Conservation (phyloP, 2,888 invertebrate genomes). For the Tetragonisca angustula region DNA sequence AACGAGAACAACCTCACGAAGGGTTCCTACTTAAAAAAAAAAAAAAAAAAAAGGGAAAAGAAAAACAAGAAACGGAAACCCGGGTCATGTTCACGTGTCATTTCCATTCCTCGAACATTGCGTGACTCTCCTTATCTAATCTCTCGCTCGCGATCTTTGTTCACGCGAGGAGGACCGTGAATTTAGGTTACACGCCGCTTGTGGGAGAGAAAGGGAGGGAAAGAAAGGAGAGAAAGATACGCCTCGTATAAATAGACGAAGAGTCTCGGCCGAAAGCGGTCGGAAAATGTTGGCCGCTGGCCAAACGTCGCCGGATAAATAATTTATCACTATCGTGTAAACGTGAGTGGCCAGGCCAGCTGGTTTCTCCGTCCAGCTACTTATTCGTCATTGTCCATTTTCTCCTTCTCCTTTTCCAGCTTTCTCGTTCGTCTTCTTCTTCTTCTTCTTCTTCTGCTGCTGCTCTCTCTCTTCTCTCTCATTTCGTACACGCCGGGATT, state of each 20-base stretch:
- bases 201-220: not conserved
- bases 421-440: conserved; percentile 4
- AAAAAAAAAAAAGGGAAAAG: too few species aligned
- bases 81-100: not conserved
- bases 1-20: not conserved
- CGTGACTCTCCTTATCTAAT: conserved; percentile 20
- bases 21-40: not conserved
- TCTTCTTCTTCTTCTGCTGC: conserved; percentile 15
- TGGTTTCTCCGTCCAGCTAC: conserved; percentile 55
- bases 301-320: conserved; percentile 79
- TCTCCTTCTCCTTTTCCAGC: conserved; percentile 50
- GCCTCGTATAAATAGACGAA: conserved; percentile 59
- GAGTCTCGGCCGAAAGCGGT: conserved; percentile 51
- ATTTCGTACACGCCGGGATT: conserved; percentile 14
- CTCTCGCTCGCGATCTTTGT: conserved; percentile 17
- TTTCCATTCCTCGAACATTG: not conserved
- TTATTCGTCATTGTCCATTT: conserved; percentile 66
- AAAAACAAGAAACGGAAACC: not conserved
- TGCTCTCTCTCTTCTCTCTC: not conserved
- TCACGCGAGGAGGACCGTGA: conserved; percentile 17
- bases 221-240: not conserved
- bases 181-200: conserved; percentile 38
- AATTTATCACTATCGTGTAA: conserved; percentile 78
- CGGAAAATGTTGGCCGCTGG: conserved; percentile 75
- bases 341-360: conserved; percentile 69